These are phyloP conservation scores for Phenacoccus solenopsis DNA, from an alignment of 1,140 invertebrate genomes.

Conservation along the genomic window DNA sequence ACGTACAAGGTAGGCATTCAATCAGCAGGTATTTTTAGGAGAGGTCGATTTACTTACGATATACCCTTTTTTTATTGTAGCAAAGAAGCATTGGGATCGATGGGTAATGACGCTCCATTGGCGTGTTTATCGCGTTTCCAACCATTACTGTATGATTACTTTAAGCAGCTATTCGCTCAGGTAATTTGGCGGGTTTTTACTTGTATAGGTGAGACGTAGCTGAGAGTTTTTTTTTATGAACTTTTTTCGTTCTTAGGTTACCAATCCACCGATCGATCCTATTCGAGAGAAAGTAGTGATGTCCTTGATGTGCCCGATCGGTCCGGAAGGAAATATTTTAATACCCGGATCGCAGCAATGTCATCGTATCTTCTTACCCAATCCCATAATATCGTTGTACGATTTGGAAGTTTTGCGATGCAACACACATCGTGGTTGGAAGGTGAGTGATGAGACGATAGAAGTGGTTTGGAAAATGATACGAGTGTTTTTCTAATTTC, in stretches of 20 bases:
- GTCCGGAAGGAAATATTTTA: slow-evolving; percentile 88
- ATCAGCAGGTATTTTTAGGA: background rate
- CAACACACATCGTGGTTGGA: slow-evolving; percentile 82
- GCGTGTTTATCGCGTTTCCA: slow-evolving; percentile 92
- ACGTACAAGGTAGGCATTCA: slow-evolving; percentile 72
- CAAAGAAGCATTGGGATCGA: slow-evolving; percentile 96
- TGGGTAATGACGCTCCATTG: slow-evolving; percentile 97
- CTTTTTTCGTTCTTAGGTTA: slow-evolving; percentile 47
- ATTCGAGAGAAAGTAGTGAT: slow-evolving; percentile 98
- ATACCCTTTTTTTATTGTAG: slow-evolving; percentile 38
- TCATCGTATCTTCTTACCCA: slow-evolving; percentile 80
- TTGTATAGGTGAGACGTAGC: background rate
- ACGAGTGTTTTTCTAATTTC: background rate
- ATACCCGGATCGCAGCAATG: slow-evolving; percentile 81
- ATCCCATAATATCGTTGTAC: slow-evolving; percentile 84
- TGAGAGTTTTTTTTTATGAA: no score
- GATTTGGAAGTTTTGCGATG: slow-evolving; percentile 80
- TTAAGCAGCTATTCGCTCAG: slow-evolving; percentile 99
- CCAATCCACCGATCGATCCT: slow-evolving; percentile 99
- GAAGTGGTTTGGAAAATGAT: background rate
- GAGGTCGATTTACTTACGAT: background rate
- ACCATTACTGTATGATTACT: slow-evolving; percentile 91
- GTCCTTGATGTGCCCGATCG: slow-evolving; percentile 84
- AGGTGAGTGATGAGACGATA: slow-evolving; percentile 37
- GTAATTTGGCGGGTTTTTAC: slow-evolving; percentile 29